Evolutionary conservation across 2,888 invertebrate species (phyloP).

Genomic region (Campoletis raptor): DNA sequence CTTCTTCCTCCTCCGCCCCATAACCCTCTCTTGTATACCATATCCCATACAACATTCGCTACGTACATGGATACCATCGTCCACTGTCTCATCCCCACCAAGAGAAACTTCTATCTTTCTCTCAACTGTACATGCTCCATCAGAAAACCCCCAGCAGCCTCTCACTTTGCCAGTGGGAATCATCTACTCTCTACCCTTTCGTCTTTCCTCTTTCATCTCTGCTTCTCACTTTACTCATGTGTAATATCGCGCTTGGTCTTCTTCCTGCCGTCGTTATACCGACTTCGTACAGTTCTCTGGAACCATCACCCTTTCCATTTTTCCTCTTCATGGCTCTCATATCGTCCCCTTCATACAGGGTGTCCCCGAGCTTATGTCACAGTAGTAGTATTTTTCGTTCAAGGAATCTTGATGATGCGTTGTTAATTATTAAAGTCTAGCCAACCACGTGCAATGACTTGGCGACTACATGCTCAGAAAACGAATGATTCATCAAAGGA

Average conservation of each 20-base stretch:
- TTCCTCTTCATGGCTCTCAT: slow-evolving; percentile 23
- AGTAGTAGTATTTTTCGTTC: neutral
- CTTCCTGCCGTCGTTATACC: slow-evolving; percentile 75
- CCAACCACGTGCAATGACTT: neutral
- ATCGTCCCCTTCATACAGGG: slow-evolving; percentile 6
- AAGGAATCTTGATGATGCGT: neutral
- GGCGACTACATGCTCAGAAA: no score
- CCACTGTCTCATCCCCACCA: slow-evolving; percentile 15
- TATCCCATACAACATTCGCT: slow-evolving; percentile 30
- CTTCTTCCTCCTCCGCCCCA: slow-evolving; percentile 39
- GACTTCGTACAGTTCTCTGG: slow-evolving; percentile 69
- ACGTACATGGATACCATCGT: slow-evolving; percentile 31
- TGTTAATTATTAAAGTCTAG: neutral
- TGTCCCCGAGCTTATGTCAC: neutral
- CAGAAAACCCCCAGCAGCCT: slow-evolving; percentile 67
- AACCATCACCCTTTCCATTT: slow-evolving; percentile 44
- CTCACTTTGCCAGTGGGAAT: slow-evolving; percentile 24
- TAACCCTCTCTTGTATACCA: slow-evolving; percentile 39
- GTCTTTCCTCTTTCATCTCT: slow-evolving; percentile 55
- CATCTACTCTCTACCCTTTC: slow-evolving; percentile 44
- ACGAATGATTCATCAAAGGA: no score
- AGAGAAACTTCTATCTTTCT: slow-evolving; percentile 44
- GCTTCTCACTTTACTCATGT: slow-evolving; percentile 64
- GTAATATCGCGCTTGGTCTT: slow-evolving; percentile 76
- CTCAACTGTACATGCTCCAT: slow-evolving; percentile 44